Evolutionary conservation across 1,140 invertebrate species (phyloP).

Genomic region (Trissolcus basalis): DNA sequence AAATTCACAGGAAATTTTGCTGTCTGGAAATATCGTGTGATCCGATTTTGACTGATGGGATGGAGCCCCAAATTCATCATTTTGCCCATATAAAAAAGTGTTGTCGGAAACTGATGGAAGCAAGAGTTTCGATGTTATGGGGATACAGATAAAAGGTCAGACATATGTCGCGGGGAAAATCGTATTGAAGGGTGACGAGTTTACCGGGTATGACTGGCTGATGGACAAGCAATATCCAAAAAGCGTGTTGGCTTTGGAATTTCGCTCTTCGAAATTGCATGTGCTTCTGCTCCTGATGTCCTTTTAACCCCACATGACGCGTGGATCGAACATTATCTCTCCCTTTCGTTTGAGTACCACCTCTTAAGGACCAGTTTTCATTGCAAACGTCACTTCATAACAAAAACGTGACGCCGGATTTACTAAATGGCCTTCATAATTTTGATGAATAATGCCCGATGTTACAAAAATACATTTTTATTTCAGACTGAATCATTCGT

Average conservation of each 20-base stretch:
- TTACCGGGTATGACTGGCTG: conserved; percentile 38
- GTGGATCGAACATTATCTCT: conserved; percentile 21
- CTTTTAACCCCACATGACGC: conserved; percentile 31
- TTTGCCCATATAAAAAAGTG: conserved; percentile 4
- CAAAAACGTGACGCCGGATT: conserved; percentile 31
- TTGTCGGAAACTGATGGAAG: conserved; percentile 31
- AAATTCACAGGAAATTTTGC: too few relatives aligned
- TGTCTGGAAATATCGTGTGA: too few relatives aligned
- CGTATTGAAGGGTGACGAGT: conserved; percentile 18
- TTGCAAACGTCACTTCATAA: conserved; percentile 24
- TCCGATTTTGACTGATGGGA: too few relatives aligned
- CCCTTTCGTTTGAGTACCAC: conserved; percentile 14
- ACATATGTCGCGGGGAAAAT: conserved; percentile 33
- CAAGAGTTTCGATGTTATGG: conserved; percentile 8
- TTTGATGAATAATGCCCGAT: conserved; percentile 10
- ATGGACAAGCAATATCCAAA: conserved; percentile 50
- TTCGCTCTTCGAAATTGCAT: conserved; percentile 37
- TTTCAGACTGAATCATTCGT: background rate
- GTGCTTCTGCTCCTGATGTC: conserved; percentile 27
- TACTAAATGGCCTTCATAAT: conserved; percentile 23
- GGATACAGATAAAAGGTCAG: conserved; percentile 26
- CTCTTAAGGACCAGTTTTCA: conserved; percentile 9
- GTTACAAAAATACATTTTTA: conserved; percentile 13
- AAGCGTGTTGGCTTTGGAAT: conserved; percentile 19
- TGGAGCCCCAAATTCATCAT: conserved; percentile 19